Evolutionary conservation across 2,888 invertebrate species (phyloP).

Genomic region (Parascotia fuliginaria): DNA sequence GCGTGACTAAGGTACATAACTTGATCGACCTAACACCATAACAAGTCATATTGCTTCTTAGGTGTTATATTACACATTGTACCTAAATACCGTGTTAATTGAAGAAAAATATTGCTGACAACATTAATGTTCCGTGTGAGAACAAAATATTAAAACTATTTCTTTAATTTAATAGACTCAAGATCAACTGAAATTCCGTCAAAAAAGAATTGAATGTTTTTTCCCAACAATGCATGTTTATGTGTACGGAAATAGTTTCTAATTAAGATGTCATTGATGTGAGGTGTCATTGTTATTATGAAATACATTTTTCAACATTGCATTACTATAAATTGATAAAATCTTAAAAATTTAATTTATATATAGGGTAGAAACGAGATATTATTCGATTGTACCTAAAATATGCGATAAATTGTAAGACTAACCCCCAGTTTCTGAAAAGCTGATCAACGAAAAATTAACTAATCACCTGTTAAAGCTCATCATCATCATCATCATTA

Average conservation of each 20-base stretch:
- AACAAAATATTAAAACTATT: slow-evolving; percentile 1
- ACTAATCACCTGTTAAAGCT: too few relatives aligned
- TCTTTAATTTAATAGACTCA: not conserved
- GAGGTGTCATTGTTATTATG: too few relatives aligned
- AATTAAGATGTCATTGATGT: too few relatives aligned
- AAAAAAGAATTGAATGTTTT: not conserved
- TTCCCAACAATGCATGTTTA: not conserved
- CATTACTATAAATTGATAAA: too few relatives aligned
- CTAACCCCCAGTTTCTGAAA: too few relatives aligned
- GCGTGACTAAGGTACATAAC: slow-evolving; percentile 33
- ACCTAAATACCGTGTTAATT: slow-evolving; percentile 29
- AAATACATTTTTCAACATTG: too few relatives aligned
- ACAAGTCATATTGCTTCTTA: slow-evolving; percentile 15
- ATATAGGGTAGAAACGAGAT: too few relatives aligned
- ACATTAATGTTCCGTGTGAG: slow-evolving; percentile 8
- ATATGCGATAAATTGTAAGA: too few relatives aligned
- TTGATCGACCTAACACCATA: slow-evolving; percentile 8
- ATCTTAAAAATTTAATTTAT: too few relatives aligned
- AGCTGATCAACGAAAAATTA: too few relatives aligned
- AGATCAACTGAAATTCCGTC: slow-evolving; percentile 10
- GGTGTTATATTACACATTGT: slow-evolving; percentile 28
- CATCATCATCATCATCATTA: too few relatives aligned
- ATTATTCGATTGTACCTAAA: too few relatives aligned
- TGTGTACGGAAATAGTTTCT: not conserved
- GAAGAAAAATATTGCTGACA: slow-evolving; percentile 11